Conservation (phyloP, 2,888 invertebrate species). For the Latrodectus hesperus region DNA sequence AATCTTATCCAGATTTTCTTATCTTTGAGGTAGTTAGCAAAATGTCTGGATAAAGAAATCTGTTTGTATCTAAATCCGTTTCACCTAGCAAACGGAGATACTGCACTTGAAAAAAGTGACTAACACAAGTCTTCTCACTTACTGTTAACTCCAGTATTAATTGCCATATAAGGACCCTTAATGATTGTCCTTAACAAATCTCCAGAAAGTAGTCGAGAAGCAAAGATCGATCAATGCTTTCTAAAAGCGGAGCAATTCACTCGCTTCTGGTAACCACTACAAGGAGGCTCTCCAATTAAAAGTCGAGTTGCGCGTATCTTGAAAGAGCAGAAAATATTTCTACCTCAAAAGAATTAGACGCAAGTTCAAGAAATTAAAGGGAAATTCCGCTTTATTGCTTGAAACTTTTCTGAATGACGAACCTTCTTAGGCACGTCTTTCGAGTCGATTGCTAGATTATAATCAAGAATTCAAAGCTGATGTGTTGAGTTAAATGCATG, state of each 20-base stretch:
- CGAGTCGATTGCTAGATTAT: neutral
- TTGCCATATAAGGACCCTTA: neutral
- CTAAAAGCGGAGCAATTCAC: neutral
- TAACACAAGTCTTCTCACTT: neutral
- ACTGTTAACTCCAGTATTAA: neutral
- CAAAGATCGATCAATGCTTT: slow-evolving; percentile 2
- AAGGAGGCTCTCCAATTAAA: slow-evolving; percentile 1
- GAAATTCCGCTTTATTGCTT: neutral
- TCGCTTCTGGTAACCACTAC: neutral
- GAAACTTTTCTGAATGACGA: neutral
- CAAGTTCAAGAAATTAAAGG: neutral
- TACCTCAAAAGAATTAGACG: slow-evolving; percentile 1
- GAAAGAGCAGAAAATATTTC: neutral
- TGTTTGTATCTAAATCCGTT: no score
- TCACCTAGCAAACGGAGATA: no score
- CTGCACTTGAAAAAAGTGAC: neutral
- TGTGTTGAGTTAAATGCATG: no score
- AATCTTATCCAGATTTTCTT: no score
- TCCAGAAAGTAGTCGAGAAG: neutral
- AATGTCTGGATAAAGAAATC: no score
- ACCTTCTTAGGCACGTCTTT: neutral
- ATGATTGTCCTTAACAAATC: neutral
- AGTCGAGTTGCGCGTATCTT: slow-evolving; percentile 1
- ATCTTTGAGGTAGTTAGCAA: no score
- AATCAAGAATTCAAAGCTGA: neutral